Base-by-base conservation (phyloP, 2,888 invertebrate species). In the Phalangium opilio region DNA sequence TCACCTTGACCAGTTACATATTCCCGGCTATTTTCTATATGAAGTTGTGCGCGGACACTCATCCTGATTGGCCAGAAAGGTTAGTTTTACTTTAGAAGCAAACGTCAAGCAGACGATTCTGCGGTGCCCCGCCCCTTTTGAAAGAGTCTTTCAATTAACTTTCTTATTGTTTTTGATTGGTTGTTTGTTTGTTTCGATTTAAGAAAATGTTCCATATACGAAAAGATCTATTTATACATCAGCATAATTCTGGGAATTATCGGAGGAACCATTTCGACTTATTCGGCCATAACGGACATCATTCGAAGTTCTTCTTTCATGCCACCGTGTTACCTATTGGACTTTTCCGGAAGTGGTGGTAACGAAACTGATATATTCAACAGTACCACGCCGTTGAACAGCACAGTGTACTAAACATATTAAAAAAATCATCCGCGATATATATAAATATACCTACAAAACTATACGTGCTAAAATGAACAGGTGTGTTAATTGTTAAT, bases 1-100 rank as follows among this genome's bases (percentile, higher is more conserved):
- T 81, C 0, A 84, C 85, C 0, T 83, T 86, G 0, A 67, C 89
- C 11, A 81, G 86, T 58, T 89, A 87, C 57, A 75, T 89, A 50
- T 74, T 84, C 48, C 89, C 89, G 0, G 82, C 87, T 0, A 57
- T 87, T 39, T 76, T 89, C 60, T 87, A 85, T 63, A 68, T 80
- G 0, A 78, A 76, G 62, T 75, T 83, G 15, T 67, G 72, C 54
- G 66, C 65, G 47, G 73, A 73, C 60, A 58, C 62, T 48, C 61
- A 64, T 51, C 55, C 60, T 19, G 53, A 60, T 2, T 73, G 72
- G 71, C 64, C 67, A 34, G 62, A 64, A 55, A 67, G 68, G 72
- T 71, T 63, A 57, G 51, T 27, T 8, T 7, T 27, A 7, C 27
- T 7, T 27, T n/a, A n/a, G n/a, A n/a, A n/a, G n/a, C n/a, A n/a